Conservation (phyloP, 2,113 vertebrate genomes). For the Stercorarius parasiticus region DNA sequence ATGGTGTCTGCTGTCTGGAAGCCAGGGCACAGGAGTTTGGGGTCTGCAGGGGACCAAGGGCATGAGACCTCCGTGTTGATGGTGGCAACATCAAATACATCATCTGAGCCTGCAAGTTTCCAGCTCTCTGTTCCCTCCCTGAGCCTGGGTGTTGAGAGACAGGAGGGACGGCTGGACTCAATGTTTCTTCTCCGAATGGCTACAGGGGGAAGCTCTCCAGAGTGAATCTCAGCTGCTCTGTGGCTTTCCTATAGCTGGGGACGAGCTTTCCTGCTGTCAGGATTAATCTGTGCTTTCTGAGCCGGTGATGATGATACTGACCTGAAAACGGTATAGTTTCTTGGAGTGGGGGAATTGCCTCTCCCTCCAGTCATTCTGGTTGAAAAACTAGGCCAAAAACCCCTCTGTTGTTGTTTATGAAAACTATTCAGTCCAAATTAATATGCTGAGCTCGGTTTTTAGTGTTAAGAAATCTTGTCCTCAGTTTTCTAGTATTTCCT, state of each 20-base stretch:
- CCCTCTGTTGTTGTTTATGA: not conserved
- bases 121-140: not conserved
- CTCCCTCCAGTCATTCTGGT: not conserved
- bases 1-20: not conserved
- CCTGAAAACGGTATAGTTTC: not conserved
- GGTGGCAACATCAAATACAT: not conserved
- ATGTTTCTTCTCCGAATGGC: not conserved
- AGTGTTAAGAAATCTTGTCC: not conserved
- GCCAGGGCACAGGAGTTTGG: not conserved
- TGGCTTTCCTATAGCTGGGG: not conserved
- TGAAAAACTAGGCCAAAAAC: not conserved
- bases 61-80: not conserved
- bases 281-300: not conserved
- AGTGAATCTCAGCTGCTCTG: not conserved
- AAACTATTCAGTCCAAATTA: not conserved
- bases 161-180: accelerated
- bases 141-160: not conserved
- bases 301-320: not conserved
- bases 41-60: not conserved
- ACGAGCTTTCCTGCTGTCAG: not conserved
- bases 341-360: not conserved
- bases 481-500: not conserved
- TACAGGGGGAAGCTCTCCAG: not conserved
- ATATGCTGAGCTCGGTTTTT: not conserved
- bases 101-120: not conserved